Evolutionary conservation across 2,888 invertebrate species (phyloP).

Genomic region (Tanaodytes sp.): DNA sequence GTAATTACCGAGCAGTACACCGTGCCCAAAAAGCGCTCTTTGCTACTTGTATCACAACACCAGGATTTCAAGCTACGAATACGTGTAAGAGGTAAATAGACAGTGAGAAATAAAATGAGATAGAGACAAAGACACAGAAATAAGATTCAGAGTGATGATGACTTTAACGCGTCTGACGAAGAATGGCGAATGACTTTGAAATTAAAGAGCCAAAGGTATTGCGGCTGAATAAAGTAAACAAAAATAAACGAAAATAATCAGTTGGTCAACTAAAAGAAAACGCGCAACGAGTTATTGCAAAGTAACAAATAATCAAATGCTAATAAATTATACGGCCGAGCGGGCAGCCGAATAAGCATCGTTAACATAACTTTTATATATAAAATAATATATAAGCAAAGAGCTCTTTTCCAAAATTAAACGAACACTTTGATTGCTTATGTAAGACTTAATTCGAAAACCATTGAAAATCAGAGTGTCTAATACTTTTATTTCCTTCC

Average conservation of each 20-base stretch:
- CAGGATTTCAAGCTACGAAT: slow-evolving; percentile 69
- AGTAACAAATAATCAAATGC: slow-evolving; percentile 27
- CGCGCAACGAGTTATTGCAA: slow-evolving; percentile 35
- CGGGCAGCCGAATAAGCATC: slow-evolving; percentile 58
- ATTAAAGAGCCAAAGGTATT: slow-evolving; percentile 56
- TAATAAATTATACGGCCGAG: slow-evolving; percentile 58
- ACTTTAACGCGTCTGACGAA: slow-evolving; percentile 63
- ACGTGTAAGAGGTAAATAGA: slow-evolving; percentile 58
- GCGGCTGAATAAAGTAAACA: slow-evolving; percentile 50
- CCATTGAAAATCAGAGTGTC: slow-evolving; percentile 30
- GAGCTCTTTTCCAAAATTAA: slow-evolving; percentile 52
- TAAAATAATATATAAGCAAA: slow-evolving; percentile 37
- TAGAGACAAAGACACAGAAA: slow-evolving; percentile 56
- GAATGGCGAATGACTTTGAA: slow-evolving; percentile 60
- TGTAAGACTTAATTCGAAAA: slow-evolving; percentile 12
- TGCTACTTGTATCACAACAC: slow-evolving; percentile 70
- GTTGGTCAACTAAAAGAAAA: slow-evolving; percentile 25
- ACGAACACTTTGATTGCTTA: slow-evolving; percentile 40
- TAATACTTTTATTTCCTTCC: slow-evolving; percentile 8
- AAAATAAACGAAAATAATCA: slow-evolving; percentile 49
- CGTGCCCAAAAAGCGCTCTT: slow-evolving; percentile 69
- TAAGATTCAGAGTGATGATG: slow-evolving; percentile 56
- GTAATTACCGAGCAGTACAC: slow-evolving; percentile 65
- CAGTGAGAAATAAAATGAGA: slow-evolving; percentile 54
- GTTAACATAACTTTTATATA: slow-evolving; percentile 30